Evolutionary conservation across 2,888 invertebrate genomes (phyloP), one percentile per base, ranked within the genome.

Genomic region (Chaetogeoica ovagalla): DNA sequence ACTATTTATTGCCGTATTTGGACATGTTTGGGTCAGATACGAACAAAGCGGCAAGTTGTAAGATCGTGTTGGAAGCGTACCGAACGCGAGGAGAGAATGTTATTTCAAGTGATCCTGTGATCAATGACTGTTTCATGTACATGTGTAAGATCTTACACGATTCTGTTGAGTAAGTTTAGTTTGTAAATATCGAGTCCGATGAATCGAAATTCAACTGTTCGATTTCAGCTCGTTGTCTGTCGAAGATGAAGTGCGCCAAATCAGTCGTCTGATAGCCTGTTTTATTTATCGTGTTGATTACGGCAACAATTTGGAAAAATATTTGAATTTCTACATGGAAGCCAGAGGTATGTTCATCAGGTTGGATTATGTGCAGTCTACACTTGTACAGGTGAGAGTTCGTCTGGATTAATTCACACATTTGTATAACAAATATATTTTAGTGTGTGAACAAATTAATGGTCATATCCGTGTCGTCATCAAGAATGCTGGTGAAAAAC

Each of bases 311-410:
- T 91, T 95, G 85, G 97, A 98, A 85, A 93, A 94, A 84, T 96
- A 96, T 86, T 88, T 99, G 15, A 92, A 92, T 85, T 98, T 97
- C 88, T 97, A 95, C 86, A 97, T 96, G 1, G 96, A 97, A 86
- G 93, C 95, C 19, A 90, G 98, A 83, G 93, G 94, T 9, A 90
- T 93, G 0, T 97, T 98, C 87, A 92, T 94, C 72, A 97, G 96
- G 87, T 89, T 98, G 60, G 97, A 98, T 86, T 88, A 91, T 2
- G 95, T 97, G 21, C 91, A 96, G 65, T 89, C 92, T 59, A 92
- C 94, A 76, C 89, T 98, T 60, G 93, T 98, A 0, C 95, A 95
- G 87, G 94, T 94, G 86, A 86, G 87, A 82, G 48, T 60, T 5
- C 15, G 23, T 21, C 21, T 7, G 19, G 19, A 59, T 59, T 59